Base-by-base conservation (phyloP, 1,140 invertebrate species). In the Calycopis cecrops region DNA sequence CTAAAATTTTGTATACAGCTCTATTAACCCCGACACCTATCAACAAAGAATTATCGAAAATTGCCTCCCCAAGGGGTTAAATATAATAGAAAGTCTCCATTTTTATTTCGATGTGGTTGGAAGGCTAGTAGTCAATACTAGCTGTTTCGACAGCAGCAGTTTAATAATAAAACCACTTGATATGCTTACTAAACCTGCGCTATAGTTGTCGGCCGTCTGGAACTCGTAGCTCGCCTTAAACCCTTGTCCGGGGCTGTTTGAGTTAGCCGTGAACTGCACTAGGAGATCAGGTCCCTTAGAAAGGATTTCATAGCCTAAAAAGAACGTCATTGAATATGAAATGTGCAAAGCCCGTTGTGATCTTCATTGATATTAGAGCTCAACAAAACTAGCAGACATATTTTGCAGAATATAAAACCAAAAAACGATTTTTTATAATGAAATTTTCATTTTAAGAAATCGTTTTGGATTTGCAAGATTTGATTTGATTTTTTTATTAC, bases 211-310 rank as follows among this genome's bases (percentile, higher is more conserved):
- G 57, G 91, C 90, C 50, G 90, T 88, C 66, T 93, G 90, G 76
- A 96, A 96, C 69, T 94, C 91, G 79, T 92, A 96, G 69, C 89
- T 93, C 33, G 94, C 95, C 74, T 94, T 94, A 85, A 97, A 97
- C 35, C 95, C 95, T 70, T 95, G 94, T 18, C 94, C 93, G 0
- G 94, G 95, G 66, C 89, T 91, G 67, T 94, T 92, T 0, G 93
- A 95, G 73, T 95, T 94, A 12, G 93, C 92, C 37, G 94, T 91
- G 72, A 97, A 97, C 75, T 96, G 94, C 28, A 97, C 90, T 66
- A 93, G 91, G 18, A 97, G 89, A 70, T 95, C 91, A 12, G 93
- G 89, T 16, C 94, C 93, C 11, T 93, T 95, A 37, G 95, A 96
- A 38, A 96, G 88, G 11, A 97, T 90, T 76, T 95, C 94, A 10